A percentile compares a stretch with the other conserved stretches of the same genome.
phyloP scores from a whole-genome alignment of 2,888 invertebrate species.

The Oxytorus armatus region DNA sequence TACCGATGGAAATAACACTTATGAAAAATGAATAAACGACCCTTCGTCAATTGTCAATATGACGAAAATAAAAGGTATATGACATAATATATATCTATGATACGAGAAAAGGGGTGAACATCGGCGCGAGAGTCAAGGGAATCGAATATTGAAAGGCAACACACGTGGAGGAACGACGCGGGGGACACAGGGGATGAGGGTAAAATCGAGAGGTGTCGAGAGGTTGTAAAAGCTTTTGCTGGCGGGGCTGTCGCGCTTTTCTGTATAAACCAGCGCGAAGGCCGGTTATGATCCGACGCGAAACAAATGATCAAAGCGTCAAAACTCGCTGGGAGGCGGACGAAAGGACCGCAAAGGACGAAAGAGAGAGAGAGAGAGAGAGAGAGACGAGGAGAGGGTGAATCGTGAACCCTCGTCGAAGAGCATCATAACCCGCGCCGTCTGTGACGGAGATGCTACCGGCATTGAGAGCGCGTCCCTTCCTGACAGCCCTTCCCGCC shows the following conservation, averaged over 20 bases:
- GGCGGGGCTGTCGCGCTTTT: slow-evolving; percentile 73
- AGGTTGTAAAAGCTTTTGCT: slow-evolving; percentile 72
- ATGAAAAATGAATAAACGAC: not conserved
- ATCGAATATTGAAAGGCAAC: slow-evolving; percentile 53
- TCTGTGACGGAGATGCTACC: slow-evolving; percentile 44
- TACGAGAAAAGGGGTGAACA: slow-evolving; percentile 27
- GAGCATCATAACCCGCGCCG: slow-evolving; percentile 40
- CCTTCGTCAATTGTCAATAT: slow-evolving; percentile 11
- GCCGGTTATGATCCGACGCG: slow-evolving; percentile 75
- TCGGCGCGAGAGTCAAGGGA: slow-evolving; percentile 36
- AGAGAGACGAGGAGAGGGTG: slow-evolving; percentile 67
- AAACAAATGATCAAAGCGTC: slow-evolving; percentile 80
- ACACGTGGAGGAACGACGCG: not conserved
- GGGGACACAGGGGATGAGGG: slow-evolving; percentile 48
- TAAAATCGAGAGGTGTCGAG: slow-evolving; percentile 65
- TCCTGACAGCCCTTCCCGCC: slow-evolving; percentile 52
- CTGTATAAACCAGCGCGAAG: slow-evolving; percentile 64
- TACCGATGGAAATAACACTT: not conserved
- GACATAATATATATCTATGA: not conserved
- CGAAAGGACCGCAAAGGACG: slow-evolving; percentile 73
- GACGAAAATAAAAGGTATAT: slow-evolving; percentile 14
- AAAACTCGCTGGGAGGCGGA: slow-evolving; percentile 72
- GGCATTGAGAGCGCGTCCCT: slow-evolving; percentile 47
- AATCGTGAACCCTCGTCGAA: slow-evolving; percentile 58
- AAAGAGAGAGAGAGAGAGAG: slow-evolving; percentile 49